Evolutionary conservation across 1,140 invertebrate genomes (phyloP).

Genomic region (Phymastichus coffea): DNA sequence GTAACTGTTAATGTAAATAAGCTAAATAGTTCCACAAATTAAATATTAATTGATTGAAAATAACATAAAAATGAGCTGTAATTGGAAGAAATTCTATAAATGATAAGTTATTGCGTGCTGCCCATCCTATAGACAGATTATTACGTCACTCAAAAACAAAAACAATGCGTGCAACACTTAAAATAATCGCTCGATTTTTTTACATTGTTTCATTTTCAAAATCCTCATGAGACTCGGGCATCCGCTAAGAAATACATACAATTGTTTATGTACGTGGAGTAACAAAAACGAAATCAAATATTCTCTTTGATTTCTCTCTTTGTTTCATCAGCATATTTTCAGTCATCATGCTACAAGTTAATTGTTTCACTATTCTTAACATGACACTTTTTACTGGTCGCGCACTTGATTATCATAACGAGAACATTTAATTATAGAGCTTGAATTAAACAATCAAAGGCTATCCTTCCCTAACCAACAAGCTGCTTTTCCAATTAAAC

Average conservation of each 20-base stretch:
- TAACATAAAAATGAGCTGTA: too few relatives aligned
- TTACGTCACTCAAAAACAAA: background rate
- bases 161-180: conserved; percentile 9
- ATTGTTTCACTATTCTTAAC: conserved; percentile 39
- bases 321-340: conserved; percentile 22
- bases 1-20: too few relatives aligned
- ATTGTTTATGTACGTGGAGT: conserved; percentile 3
- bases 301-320: conserved; percentile 30
- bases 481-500: background rate
- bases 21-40: too few relatives aligned
- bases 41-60: too few relatives aligned
- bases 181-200: conserved; percentile 6
- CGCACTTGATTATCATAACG: conserved; percentile 19
- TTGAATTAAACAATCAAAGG: conserved; percentile 37
- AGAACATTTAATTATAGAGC: conserved; percentile 31
- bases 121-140: conserved; percentile 12
- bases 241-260: conserved; percentile 1
- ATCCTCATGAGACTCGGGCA: background rate
- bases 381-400: conserved; percentile 35
- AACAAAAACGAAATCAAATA: conserved; percentile 11
- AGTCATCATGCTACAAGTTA: conserved; percentile 31
- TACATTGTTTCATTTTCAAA: conserved; percentile 4
- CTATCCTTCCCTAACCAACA: conserved; percentile 35
- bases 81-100: too few relatives aligned
- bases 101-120: too few relatives aligned